These are phyloP conservation scores for Cottoperca gobio DNA, from an alignment of 2,797 vertebrate genomes.

Conservation along the genomic window DNA sequence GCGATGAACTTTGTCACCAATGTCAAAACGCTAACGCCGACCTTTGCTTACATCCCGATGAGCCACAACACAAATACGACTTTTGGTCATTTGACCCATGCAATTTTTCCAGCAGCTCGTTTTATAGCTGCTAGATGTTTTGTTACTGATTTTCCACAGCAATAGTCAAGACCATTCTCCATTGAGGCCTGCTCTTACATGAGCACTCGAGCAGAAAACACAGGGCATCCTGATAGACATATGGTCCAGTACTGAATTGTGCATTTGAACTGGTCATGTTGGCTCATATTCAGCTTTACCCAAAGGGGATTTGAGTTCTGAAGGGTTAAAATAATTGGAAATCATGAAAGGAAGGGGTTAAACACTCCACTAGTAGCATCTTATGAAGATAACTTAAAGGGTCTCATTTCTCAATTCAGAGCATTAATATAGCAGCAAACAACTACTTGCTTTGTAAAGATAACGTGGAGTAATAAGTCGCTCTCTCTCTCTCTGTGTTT, in stretches of 20 bases:
- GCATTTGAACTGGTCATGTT: constrained; percentile 56
- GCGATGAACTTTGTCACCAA: constrained; percentile 63
- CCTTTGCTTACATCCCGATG: constrained; percentile 33
- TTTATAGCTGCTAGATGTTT: constrained; percentile 20
- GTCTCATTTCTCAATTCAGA: too few relatives aligned
- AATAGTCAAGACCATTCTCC: constrained; percentile 11
- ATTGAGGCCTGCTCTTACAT: constrained; percentile 19
- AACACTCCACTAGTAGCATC: not conserved
- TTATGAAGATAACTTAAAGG: not conserved
- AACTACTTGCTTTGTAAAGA: too few relatives aligned
- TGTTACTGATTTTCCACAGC: constrained; percentile 31
- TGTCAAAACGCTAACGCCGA: constrained; percentile 37
- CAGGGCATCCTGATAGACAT: constrained; percentile 50
- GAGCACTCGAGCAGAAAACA: constrained; percentile 60
- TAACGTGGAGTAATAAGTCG: too few relatives aligned
- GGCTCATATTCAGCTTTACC: constrained; percentile 48
- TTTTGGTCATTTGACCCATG: not conserved
- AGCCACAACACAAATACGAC: constrained; percentile 35
- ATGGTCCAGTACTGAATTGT: constrained; percentile 55
- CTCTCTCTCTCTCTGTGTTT: too few relatives aligned
- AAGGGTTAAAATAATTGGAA: constrained; percentile 10
- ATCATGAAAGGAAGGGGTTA: not conserved
- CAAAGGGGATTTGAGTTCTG: constrained; percentile 1
- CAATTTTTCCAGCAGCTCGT: constrained; percentile 21
- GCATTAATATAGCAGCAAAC: too few relatives aligned